phyloP scores from a whole-genome alignment of 2,113 vertebrate species.

The Puma concolor region DNA sequence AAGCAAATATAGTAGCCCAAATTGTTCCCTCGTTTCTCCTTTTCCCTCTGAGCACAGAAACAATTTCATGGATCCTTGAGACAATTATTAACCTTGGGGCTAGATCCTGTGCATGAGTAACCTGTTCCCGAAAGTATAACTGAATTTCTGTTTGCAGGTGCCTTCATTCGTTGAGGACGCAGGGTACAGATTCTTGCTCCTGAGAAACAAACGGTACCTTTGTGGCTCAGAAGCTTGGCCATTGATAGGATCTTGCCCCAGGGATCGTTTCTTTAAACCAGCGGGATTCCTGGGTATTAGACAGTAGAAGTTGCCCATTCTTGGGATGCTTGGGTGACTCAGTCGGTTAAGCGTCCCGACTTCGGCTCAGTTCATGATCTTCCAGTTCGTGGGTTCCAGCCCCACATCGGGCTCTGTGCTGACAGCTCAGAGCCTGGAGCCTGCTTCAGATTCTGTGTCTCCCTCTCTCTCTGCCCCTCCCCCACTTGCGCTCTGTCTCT shows the following conservation, averaged over 20 bases:
- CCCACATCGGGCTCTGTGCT: too few species aligned
- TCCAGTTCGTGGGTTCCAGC: too few species aligned
- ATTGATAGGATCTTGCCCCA: background rate
- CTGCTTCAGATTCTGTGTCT: too few species aligned
- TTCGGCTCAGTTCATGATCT: too few species aligned
- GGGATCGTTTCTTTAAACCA: background rate
- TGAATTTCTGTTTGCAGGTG: background rate
- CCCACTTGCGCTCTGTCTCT: too few species aligned
- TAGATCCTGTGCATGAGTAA: background rate
- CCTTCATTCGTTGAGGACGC: background rate
- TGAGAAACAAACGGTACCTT: background rate
- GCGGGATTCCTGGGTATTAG: background rate
- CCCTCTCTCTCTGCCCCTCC: too few species aligned
- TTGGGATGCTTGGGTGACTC: background rate
- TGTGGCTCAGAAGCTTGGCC: background rate
- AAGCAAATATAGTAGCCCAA: constrained; percentile 3
- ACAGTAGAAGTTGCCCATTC: background rate
- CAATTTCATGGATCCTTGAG: constrained; percentile 47
- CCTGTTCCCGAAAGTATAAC: background rate
- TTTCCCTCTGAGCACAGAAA: constrained; percentile 15
- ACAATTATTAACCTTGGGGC: background rate
- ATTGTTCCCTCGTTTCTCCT: constrained; percentile 25
- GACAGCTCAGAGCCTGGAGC: too few species aligned
- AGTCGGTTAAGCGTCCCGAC: too few species aligned
- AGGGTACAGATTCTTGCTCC: background rate